Evolutionary conservation across 92 coral and sea anemone genomes (phyloP).

Genomic region (Phymanthus crucifer): DNA sequence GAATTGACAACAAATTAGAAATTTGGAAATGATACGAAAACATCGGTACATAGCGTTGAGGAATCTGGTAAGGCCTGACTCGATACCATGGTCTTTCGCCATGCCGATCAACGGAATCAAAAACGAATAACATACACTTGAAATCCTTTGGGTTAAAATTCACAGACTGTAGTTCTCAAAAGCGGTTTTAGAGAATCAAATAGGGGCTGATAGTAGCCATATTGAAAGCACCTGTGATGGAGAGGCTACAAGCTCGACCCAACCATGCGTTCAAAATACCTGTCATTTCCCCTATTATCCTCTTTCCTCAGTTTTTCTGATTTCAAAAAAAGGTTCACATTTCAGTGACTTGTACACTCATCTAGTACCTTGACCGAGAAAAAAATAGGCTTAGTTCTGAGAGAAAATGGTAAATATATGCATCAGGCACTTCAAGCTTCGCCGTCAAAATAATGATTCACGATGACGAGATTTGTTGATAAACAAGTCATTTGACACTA

Average conservation of each 20-base stretch:
- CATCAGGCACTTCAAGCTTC: too few species aligned
- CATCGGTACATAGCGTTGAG: conserved; percentile 74
- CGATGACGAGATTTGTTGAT: too few species aligned
- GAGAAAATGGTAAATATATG: too few species aligned
- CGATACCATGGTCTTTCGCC: conserved; percentile 49
- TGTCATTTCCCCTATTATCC: not conserved
- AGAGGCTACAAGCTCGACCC: not conserved
- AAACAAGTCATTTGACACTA: too few species aligned
- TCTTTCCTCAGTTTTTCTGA: not conserved
- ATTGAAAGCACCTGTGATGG: not conserved
- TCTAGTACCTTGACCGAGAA: conserved; percentile 10
- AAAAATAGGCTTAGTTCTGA: not conserved
- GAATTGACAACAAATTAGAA: conserved; percentile 77
- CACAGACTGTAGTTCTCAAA: not conserved
- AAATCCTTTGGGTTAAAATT: not conserved
- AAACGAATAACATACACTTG: not conserved
- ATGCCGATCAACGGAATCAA: not conserved
- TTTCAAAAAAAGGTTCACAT: not conserved
- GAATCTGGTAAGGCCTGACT: conserved; percentile 77
- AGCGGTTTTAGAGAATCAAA: not conserved
- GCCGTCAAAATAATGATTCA: too few species aligned
- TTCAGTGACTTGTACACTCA: not conserved
- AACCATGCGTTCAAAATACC: not conserved
- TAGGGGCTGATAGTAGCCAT: not conserved
- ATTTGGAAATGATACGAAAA: conserved; percentile 74